Evolutionary conservation across 2,888 invertebrate species (phyloP), one percentile per base, ranked within the genome.

Genomic region (Onchidella celtica): DNA sequence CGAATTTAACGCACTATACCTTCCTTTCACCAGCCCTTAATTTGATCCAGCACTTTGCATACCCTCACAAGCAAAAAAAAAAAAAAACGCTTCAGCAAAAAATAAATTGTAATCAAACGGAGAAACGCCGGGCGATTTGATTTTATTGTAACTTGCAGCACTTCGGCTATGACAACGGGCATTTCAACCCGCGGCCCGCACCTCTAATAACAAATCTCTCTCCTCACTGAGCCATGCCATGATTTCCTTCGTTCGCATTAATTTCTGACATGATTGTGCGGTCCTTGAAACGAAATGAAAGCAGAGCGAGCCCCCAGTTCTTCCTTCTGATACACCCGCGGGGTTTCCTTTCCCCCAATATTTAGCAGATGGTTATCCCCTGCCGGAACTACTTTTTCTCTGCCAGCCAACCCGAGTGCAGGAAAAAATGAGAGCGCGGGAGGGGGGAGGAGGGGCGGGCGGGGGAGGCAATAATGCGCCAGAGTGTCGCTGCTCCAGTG

Each of bases 311-410:
- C 47, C 17, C 47, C 47, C 47, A n/a, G n/a, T n/a, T 47, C 47
- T 11, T 47, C 47, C 47, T 11, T 6, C 47, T 47, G 9, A 47
- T 17, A 47, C 47, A 47, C 47, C 47, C 63, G 27, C 6, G 63
- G 6, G 6, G 63, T 3, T n/a, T 63, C 29, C 29, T 29, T 27
- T 63, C 24, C 29, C 27, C 63, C 63, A 63, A 63, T 63, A 63
- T 63, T 63, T 63, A 63, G 29, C 63, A 63, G 63, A 63, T 63
- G 63, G 63, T 63, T 63, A 63, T 63, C 27, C 63, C 63, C 29
- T 63, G 63, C 63, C 63, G 63, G 63, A 63, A 63, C 63, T 63
- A 63, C 63, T 63, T 63, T 63, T 63, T 63, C 27, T n/a, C 63
- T 27, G 27, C 29, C 24, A 63, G 63, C 63, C 63, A 63, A n/a